Conservation (phyloP, 2,888 invertebrate genomes). For the Schizotus pectinicornis region DNA sequence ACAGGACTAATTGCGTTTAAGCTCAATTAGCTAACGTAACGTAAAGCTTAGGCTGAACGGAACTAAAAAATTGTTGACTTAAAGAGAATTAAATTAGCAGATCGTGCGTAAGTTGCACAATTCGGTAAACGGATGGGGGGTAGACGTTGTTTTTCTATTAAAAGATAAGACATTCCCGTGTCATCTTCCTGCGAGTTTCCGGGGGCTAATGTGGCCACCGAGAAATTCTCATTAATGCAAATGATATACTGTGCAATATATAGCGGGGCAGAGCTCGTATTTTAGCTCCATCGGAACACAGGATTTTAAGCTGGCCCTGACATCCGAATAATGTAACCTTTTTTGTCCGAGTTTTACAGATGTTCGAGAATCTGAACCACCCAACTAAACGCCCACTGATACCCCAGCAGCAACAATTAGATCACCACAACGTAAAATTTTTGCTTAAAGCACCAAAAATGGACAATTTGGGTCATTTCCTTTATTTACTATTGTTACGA, state of each 20-base stretch:
- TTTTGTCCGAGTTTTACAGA: constrained; percentile 11
- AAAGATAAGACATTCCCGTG: constrained; percentile 49
- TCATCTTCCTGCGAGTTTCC: constrained; percentile 46
- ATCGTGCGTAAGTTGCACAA: constrained; percentile 28
- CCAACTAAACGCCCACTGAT: too few species aligned
- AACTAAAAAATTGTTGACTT: constrained; percentile 19
- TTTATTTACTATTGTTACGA: too few species aligned
- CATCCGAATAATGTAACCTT: constrained; percentile 24
- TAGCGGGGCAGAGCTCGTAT: constrained; percentile 39
- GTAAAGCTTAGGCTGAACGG: too few species aligned
- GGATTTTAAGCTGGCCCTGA: constrained; percentile 25
- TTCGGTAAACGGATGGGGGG: constrained; percentile 30
- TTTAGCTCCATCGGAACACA: constrained; percentile 40
- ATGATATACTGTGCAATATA: constrained; percentile 50
- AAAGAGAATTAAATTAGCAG: constrained; percentile 26
- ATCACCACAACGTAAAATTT: too few species aligned
- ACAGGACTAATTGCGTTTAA: background rate
- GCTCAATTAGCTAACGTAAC: background rate
- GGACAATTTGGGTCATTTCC: too few species aligned
- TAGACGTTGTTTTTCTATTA: constrained; percentile 47
- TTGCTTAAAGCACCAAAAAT: too few species aligned
- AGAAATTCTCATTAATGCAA: constrained; percentile 53
- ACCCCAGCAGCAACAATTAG: too few species aligned
- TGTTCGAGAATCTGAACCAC: constrained; percentile 5
- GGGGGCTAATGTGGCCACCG: constrained; percentile 49